Conservation (phyloP, 1,140 invertebrate species). For the Drosophila fuyamai region DNA sequence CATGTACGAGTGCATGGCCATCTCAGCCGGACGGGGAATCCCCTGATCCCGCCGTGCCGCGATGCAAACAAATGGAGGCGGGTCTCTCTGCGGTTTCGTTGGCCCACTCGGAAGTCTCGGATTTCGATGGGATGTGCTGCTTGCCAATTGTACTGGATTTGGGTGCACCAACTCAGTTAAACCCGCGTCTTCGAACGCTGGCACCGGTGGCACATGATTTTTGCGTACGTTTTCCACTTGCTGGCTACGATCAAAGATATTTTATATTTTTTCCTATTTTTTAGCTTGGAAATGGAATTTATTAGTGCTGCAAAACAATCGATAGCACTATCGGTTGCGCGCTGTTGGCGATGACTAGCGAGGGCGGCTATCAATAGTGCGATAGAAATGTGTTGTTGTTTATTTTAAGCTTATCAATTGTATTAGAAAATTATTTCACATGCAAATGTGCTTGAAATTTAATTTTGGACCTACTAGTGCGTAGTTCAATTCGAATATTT, state of each 20-base stretch:
- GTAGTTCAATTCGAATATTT: too few relatives aligned
- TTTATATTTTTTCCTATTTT: conserved; percentile 27
- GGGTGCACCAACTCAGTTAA: conserved; percentile 6
- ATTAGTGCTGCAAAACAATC: neutral
- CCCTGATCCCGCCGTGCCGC: conserved; percentile 7
- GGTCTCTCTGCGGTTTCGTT: conserved; percentile 3
- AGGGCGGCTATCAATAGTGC: neutral
- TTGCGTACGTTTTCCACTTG: conserved; percentile 5
- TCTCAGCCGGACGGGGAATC: conserved; percentile 20
- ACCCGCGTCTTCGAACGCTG: neutral
- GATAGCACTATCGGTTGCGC: neutral
- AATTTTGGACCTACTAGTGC: too few relatives aligned
- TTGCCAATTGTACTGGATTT: neutral
- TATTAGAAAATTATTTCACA: too few relatives aligned
- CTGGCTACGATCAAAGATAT: conserved; percentile 20
- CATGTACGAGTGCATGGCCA: conserved; percentile 75
- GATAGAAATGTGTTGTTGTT: conserved; percentile 4
- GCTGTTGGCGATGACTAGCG: neutral
- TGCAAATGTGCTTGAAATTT: too few relatives aligned
- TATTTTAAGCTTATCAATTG: neutral
- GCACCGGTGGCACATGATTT: conserved; percentile 21
- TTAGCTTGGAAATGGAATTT: conserved; percentile 30
- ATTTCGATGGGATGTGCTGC: conserved; percentile 7
- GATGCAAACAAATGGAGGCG: conserved; percentile 9
- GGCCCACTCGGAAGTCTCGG: conserved; percentile 20